These are phyloP conservation scores for Eupristina koningsbergeri DNA, from an alignment of 1,140 invertebrate species.

Conservation along the genomic window DNA sequence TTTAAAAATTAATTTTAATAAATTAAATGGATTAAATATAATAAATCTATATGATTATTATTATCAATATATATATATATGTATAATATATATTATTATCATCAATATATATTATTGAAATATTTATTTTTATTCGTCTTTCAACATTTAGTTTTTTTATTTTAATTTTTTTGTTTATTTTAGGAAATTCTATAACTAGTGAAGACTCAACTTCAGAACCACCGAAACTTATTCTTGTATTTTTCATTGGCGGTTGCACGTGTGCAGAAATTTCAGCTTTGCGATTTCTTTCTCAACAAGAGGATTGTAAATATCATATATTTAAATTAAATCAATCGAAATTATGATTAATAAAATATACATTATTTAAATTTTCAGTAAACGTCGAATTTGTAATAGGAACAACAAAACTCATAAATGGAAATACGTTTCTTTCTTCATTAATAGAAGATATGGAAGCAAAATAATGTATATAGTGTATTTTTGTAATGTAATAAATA, in stretches of 20 bases:
- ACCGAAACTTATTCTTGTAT: constrained; percentile 89
- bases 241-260: constrained; percentile 97
- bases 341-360: constrained; percentile 2
- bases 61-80: too few relatives aligned
- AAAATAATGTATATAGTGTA: constrained; percentile 44
- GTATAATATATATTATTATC: too few relatives aligned
- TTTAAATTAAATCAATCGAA: neutral
- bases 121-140: too few relatives aligned
- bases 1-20: too few relatives aligned
- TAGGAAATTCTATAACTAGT: constrained; percentile 77
- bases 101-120: too few relatives aligned
- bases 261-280: constrained; percentile 96
- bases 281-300: constrained; percentile 91
- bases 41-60: too few relatives aligned
- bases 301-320: constrained; percentile 80
- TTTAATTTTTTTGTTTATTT: constrained; percentile 52
- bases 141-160: neutral
- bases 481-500: constrained; percentile 3
- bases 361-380: constrained; percentile 74
- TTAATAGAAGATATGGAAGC: constrained; percentile 76
- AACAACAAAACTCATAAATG: constrained; percentile 95
- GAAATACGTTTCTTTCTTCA: constrained; percentile 86
- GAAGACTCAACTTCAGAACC: constrained; percentile 80
- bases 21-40: too few relatives aligned
- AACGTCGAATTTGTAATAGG: constrained; percentile 93